phyloP scores from a whole-genome alignment of 23 tunicate genomes.

The Clavelina lepadiformis region DNA sequence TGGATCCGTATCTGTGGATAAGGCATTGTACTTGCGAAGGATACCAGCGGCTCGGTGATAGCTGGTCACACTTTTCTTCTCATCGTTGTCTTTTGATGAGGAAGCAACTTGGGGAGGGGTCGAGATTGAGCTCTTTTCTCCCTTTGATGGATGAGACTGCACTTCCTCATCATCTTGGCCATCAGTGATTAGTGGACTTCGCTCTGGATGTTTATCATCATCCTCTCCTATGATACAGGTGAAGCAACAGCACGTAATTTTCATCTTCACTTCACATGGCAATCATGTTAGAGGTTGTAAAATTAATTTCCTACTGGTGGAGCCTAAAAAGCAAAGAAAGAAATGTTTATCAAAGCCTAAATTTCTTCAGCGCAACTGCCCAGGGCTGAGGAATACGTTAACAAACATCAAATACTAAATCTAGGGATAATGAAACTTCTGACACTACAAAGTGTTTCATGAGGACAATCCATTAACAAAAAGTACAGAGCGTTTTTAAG shows the following conservation, averaged over 20 bases:
- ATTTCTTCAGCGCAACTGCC: no score
- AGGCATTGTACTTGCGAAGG: conserved; percentile 43
- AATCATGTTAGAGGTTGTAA: no score
- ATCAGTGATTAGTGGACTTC: conserved; percentile 27
- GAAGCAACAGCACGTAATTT: conserved; percentile 73
- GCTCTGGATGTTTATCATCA: conserved; percentile 18
- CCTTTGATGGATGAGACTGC: conserved; percentile 5
- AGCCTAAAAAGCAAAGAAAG: no score
- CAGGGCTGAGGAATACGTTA: no score
- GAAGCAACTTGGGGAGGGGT: conserved; percentile 10
- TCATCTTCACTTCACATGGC: no score
- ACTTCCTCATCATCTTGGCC: conserved; percentile 8
- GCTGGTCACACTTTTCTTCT: conserved; percentile 18
- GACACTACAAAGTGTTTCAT: no score
- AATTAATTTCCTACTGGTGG: no score
- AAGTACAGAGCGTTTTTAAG: no score
- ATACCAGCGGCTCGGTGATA: conserved; percentile 46
- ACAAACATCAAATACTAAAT: no score
- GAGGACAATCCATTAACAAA: no score
- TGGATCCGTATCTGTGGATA: conserved; percentile 8
- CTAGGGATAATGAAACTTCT: no score
- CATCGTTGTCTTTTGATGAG: not conserved
- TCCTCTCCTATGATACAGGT: conserved; percentile 70
- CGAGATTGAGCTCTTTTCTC: not conserved
- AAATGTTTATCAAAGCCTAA: no score